Base-by-base conservation (phyloP, 2,113 vertebrate genomes). In the Pygoscelis antarcticus region DNA sequence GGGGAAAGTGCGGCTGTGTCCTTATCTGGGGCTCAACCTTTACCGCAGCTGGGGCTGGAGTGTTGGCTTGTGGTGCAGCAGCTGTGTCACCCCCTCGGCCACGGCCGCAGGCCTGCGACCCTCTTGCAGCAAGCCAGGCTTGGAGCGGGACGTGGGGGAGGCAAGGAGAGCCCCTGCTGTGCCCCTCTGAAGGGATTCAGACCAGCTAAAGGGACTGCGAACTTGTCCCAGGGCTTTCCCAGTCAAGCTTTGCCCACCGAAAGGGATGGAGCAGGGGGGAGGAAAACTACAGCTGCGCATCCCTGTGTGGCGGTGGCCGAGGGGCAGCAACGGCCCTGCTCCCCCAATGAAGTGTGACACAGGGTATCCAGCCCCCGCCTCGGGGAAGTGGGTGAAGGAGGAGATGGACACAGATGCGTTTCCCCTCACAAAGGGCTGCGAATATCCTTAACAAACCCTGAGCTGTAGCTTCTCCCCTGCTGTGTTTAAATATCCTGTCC, bases 341-440 rank as follows among this genome's bases (percentile, higher is more conserved):
- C 38, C 75, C 34, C 27, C 16, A 2, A 23, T 10, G 3, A 15
- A 40, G 51, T 1, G 11, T 11, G 51, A 13, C 17, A 12, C 21
- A 1, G 58, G 47, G 29, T 10, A 19, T 47, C 36, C 89, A 40
- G 64, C 71, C 76, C 60, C 66, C 0, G 55, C 3, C 95, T 62
- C 4, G 65, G 98, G 10, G 97, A 98, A 88, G 98, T 6, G 68
- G 1, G 38, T 2, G 52, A 19, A 55, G 70, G 40, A 83, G 81
- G 77, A 79, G 72, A 42, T 11, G 81, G 58, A 32, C 98, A 15
- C 98, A 98, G 68, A 98, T 98, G 85, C 97, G 89, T 76, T 98
- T 98, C 66, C 98, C 98, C 57, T 96, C 99, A 6, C 99, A 99
- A 97, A 44, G 66, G 78, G 27, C 81, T 72, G 66, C 34, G 29